Conservation (phyloP, 92 coral and sea anemone genomes). For the Paramuricea clavata region DNA sequence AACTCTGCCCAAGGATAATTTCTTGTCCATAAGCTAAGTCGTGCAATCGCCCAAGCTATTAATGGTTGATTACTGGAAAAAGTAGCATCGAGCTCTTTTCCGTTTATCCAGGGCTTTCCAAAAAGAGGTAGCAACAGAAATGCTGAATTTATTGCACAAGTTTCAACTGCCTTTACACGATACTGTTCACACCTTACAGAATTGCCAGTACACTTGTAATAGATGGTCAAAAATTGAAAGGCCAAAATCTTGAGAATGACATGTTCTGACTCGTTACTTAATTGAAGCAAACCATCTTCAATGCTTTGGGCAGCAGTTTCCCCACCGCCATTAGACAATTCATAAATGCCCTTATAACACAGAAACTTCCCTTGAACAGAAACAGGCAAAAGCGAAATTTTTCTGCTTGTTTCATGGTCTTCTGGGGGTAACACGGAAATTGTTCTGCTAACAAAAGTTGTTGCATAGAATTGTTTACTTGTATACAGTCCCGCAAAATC, state of each 20-base stretch:
- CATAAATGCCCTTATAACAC: conserved; percentile 46
- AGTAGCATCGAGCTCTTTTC: not conserved
- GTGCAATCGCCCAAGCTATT: not conserved
- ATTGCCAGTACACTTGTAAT: not conserved
- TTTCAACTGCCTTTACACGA: not conserved
- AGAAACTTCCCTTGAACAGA: conserved; percentile 24
- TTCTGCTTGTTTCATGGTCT: not conserved
- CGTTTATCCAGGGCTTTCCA: not conserved
- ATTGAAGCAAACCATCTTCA: not conserved
- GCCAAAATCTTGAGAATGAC: not conserved
- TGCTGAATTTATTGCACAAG: not conserved
- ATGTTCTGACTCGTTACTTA: not conserved
- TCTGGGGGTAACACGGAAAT: not conserved
- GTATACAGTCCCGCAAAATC: conserved; percentile 1
- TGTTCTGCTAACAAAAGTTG: not conserved
- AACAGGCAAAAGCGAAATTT: not conserved
- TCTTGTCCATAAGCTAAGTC: conserved; percentile 4
- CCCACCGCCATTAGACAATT: not conserved
- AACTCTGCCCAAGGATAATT: not conserved
- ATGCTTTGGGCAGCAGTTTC: not conserved
- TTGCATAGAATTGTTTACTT: conserved; percentile 29
- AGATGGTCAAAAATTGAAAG: conserved; percentile 4
- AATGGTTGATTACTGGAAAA: not conserved
- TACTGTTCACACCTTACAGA: not conserved
- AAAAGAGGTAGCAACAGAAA: not conserved